phyloP scores from a whole-genome alignment of 2,888 invertebrate genomes.

The Eubasilissa splendida region DNA sequence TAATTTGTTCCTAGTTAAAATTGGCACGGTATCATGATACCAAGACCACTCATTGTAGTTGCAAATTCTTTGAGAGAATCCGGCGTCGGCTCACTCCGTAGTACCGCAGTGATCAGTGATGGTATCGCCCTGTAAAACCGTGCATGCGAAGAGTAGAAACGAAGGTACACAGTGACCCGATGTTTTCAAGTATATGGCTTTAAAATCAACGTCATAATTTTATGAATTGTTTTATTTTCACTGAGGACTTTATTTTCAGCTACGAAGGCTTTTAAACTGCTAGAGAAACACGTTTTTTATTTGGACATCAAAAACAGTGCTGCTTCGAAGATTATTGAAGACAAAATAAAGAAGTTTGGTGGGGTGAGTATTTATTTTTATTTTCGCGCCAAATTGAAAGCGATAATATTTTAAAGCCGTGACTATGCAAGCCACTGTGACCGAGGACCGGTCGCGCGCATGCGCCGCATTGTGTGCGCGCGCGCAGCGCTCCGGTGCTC shows the following conservation, averaged over 20 bases:
- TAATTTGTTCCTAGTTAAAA: slow-evolving; percentile 43
- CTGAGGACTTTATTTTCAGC: slow-evolving; percentile 59
- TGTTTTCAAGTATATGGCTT: slow-evolving; percentile 42
- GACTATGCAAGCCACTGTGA: slow-evolving; percentile 2
- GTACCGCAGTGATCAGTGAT: slow-evolving; percentile 34
- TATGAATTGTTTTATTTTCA: slow-evolving; percentile 18
- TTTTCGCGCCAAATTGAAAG: slow-evolving; percentile 52
- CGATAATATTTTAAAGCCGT: slow-evolving; percentile 40
- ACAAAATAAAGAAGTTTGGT: slow-evolving; percentile 80
- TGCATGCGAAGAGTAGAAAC: slow-evolving; percentile 37
- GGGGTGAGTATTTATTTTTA: slow-evolving; percentile 73
- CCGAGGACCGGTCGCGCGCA: slow-evolving; percentile 31
- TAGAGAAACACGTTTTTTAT: slow-evolving; percentile 82
- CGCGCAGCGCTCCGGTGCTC: slow-evolving; percentile 69
- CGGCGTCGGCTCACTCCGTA: slow-evolving; percentile 17
- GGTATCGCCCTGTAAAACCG: slow-evolving; percentile 54
- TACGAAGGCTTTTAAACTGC: slow-evolving; percentile 71
- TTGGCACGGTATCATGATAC: slow-evolving; percentile 49
- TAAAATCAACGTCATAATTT: slow-evolving; percentile 39
- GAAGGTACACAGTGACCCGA: slow-evolving; percentile 51
- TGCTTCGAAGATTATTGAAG: slow-evolving; percentile 77
- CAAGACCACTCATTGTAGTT: slow-evolving; percentile 28
- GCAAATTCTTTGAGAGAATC: slow-evolving; percentile 25
- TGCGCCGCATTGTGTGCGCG: slow-evolving; percentile 52
- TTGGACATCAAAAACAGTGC: slow-evolving; percentile 83